A percentile compares a stretch with the other conserved stretches of the same genome.
phyloP scores from a whole-genome alignment of 2,797 vertebrate genomes.

The Austrolebias charrua region DNA sequence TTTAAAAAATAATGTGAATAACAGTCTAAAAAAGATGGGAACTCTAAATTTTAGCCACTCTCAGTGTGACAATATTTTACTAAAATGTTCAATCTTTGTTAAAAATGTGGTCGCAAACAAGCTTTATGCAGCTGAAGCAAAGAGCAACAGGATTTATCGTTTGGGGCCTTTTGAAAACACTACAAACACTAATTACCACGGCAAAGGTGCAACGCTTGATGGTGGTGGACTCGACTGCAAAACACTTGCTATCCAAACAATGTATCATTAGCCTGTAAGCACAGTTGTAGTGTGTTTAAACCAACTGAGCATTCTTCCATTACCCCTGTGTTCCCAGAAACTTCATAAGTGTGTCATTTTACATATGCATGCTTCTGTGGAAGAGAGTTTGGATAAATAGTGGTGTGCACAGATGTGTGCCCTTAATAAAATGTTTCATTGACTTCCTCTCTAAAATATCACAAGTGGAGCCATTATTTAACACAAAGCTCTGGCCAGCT shows the following conservation, averaged over 20 bases:
- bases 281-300: slow-evolving; percentile 72
- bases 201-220: slow-evolving; percentile 46
- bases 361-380: slow-evolving; percentile 37
- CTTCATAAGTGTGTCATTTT: slow-evolving; percentile 43
- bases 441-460: slow-evolving; percentile 73
- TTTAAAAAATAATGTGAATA: neutral
- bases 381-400: slow-evolving; percentile 37
- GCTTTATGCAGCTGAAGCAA: slow-evolving; percentile 28
- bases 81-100: slow-evolving; percentile 20
- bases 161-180: slow-evolving; percentile 44
- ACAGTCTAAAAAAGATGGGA: slow-evolving; percentile 4
- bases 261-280: slow-evolving; percentile 60
- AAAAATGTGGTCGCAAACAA: slow-evolving; percentile 19
- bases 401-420: slow-evolving; percentile 35
- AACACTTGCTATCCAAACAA: slow-evolving; percentile 51
- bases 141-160: slow-evolving; percentile 41
- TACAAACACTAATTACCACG: slow-evolving; percentile 40
- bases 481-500: slow-evolving; percentile 52
- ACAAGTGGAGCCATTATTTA: slow-evolving; percentile 71
- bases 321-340: slow-evolving; percentile 57
- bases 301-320: slow-evolving; percentile 70
- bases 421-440: slow-evolving; percentile 69
- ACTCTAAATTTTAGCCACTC: slow-evolving; percentile 10
- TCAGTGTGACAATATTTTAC: neutral
- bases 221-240: slow-evolving; percentile 33